Percentiles rank a stretch among this genome's conserved stretches.
These are phyloP conservation scores for Cyprinodon variegatus DNA, from an alignment of 2,113 vertebrate species.

Conservation along the genomic window DNA sequence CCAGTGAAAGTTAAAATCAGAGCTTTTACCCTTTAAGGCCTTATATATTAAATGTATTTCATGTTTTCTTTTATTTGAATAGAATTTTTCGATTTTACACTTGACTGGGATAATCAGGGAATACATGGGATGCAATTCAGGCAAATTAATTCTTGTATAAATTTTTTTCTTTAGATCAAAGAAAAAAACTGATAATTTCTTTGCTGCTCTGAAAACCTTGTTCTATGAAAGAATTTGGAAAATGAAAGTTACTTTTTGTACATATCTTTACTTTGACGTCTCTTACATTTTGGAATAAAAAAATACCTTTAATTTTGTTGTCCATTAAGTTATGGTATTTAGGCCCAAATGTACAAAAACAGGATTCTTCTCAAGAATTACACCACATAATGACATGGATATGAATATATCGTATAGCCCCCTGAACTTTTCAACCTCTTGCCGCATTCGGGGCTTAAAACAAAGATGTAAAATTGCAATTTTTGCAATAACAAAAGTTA, in stretches of 20 bases:
- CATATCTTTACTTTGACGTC: neutral
- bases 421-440: too few species aligned
- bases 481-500: too few species aligned
- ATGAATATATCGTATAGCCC: too few species aligned
- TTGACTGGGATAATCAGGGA: neutral
- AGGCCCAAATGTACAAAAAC: too few species aligned
- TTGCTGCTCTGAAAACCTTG: neutral
- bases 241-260: neutral
- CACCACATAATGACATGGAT: too few species aligned
- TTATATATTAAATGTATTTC: neutral
- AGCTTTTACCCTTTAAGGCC: neutral
- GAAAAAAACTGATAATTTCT: neutral
- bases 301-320: too few species aligned
- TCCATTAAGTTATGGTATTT: too few species aligned
- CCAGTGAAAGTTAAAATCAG: constrained; percentile 31
- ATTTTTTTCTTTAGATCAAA: neutral
- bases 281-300: neutral
- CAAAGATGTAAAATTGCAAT: too few species aligned
- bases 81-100: constrained; percentile 15
- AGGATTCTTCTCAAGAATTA: too few species aligned
- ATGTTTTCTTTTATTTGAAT: neutral
- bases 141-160: neutral
- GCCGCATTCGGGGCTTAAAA: too few species aligned
- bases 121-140: neutral
- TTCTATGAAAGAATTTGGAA: neutral